phyloP scores from a whole-genome alignment of 2,888 invertebrate species.

The Periphyllus acericola region DNA sequence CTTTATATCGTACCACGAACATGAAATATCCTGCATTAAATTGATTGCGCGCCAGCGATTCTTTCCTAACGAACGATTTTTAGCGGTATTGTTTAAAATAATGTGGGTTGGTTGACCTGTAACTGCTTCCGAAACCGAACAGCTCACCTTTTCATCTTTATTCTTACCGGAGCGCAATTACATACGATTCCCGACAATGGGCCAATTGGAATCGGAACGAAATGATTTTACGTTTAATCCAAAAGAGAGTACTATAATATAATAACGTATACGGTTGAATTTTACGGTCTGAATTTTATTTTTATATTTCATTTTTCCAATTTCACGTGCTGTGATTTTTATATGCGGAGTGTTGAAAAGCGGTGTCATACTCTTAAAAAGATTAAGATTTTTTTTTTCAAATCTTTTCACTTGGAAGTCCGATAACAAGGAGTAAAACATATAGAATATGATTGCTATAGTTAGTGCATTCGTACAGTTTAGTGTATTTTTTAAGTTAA shows the following conservation, averaged over 20 bases:
- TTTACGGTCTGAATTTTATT: not conserved
- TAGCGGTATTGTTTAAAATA: not conserved
- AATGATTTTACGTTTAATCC: not conserved
- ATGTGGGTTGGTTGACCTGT: constrained; percentile 6
- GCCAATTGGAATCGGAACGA: not conserved
- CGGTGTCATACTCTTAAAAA: too few species aligned
- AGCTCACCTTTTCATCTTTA: not conserved
- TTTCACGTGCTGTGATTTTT: not conserved
- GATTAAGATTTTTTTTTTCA: too few species aligned
- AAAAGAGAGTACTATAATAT: not conserved
- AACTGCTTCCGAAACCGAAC: not conserved
- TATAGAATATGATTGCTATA: too few species aligned
- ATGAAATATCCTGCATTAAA: not conserved
- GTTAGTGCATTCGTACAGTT: too few species aligned
- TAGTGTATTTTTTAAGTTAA: too few species aligned
- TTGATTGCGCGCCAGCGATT: not conserved
- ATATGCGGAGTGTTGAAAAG: not conserved
- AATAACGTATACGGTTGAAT: not conserved
- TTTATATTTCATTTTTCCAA: not conserved
- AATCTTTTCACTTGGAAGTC: too few species aligned
- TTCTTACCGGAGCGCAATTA: constrained; percentile 1
- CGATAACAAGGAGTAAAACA: too few species aligned
- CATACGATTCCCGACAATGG: not conserved
- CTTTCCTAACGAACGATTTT: too few species aligned
- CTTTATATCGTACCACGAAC: not conserved